These are phyloP conservation scores for Pararge aegeria DNA, from an alignment of 1,140 invertebrate genomes.

Conservation along the genomic window DNA sequence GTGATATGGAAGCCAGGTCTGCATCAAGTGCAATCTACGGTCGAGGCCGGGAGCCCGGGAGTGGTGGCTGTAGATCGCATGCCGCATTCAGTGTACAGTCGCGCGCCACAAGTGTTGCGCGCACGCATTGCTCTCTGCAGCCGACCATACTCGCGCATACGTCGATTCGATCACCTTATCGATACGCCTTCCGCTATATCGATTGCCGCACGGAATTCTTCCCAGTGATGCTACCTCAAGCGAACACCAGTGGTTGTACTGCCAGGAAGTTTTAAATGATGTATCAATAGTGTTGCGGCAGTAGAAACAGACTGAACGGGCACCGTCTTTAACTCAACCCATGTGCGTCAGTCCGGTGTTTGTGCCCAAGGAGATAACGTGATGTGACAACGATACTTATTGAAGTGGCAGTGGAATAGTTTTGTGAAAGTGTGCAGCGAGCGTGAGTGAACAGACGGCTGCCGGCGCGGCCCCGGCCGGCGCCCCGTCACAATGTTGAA, in stretches of 20 bases:
- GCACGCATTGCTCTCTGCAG: constrained; percentile 58
- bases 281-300: constrained; percentile 40
- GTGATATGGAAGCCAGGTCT: constrained; percentile 62
- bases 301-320: constrained; percentile 56
- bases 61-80: constrained; percentile 59
- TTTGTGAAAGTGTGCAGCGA: constrained; percentile 75
- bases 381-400: constrained; percentile 73
- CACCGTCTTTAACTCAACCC: constrained; percentile 47
- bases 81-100: constrained; percentile 65
- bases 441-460: constrained; percentile 60
- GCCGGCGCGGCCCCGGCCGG: constrained; percentile 55
- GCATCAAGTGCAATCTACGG: constrained; percentile 51
- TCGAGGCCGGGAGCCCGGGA: constrained; percentile 65
- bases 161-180: constrained; percentile 50
- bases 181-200: constrained; percentile 45
- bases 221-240: constrained; percentile 32
- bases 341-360: constrained; percentile 46
- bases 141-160: constrained; percentile 43
- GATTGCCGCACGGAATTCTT: constrained; percentile 37
- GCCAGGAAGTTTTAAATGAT: constrained; percentile 52
- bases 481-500: constrained; percentile 83
- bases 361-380: constrained; percentile 69
- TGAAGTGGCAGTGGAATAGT: constrained; percentile 71
- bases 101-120: constrained; percentile 70
- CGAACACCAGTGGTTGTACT: not conserved